Evolutionary conservation across 1,140 invertebrate genomes (phyloP).

Genomic region (Musca vetustissima): DNA sequence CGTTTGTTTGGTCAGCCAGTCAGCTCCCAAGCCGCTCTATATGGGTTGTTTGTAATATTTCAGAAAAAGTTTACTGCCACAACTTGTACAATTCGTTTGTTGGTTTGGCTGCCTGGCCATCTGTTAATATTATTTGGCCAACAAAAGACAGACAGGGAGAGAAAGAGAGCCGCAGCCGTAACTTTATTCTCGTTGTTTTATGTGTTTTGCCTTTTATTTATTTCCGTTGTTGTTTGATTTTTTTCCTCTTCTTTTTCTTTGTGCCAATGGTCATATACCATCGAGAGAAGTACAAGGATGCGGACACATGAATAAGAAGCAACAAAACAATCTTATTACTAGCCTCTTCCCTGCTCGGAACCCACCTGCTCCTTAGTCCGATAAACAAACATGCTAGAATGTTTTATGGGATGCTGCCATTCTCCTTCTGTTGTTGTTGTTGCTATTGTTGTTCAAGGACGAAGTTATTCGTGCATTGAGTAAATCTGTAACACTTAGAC

Average conservation of each 20-base stretch:
- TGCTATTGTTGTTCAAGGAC: not conserved
- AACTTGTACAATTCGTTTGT: not conserved
- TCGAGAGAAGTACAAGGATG: too few relatives aligned
- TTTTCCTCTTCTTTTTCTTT: too few relatives aligned
- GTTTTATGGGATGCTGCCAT: too few relatives aligned
- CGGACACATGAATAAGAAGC: not conserved
- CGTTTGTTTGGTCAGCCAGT: not conserved
- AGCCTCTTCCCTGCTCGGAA: not conserved
- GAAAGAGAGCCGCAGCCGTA: too few relatives aligned
- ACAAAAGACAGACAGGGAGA: too few relatives aligned
- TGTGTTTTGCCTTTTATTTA: not conserved
- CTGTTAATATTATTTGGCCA: constrained; percentile 2
- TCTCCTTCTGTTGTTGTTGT: not conserved
- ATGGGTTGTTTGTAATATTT: not conserved
- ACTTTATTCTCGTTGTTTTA: not conserved
- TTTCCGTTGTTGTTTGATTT: not conserved
- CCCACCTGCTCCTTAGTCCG: too few relatives aligned
- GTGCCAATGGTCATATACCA: too few relatives aligned
- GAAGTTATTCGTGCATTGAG: not conserved
- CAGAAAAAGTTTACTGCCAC: constrained; percentile 12
- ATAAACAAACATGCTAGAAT: too few relatives aligned
- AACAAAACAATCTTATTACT: not conserved
- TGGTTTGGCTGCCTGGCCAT: not conserved
- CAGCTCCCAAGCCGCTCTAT: too few relatives aligned
- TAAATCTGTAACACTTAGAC: constrained; percentile 18